Percentiles rank a stretch among this genome's conserved stretches.
Conservation (phyloP, 2,113 vertebrate genomes). For the Heliornis fulica region DNA sequence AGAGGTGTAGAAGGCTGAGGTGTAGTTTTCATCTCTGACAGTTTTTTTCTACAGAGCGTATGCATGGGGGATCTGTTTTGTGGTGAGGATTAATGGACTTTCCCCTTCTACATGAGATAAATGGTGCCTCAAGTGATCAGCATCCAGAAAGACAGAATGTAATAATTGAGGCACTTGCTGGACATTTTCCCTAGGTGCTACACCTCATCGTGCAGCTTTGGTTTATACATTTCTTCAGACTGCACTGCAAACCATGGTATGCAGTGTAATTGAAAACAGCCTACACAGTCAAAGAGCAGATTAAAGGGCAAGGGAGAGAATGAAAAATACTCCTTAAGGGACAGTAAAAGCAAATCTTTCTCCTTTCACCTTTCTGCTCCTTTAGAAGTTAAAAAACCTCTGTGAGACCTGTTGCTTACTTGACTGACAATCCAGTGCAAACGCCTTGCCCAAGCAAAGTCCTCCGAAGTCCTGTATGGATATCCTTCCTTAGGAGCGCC, state of each 20-base stretch:
- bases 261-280: background rate
- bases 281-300: background rate
- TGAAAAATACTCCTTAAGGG: background rate
- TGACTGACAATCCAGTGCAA: background rate
- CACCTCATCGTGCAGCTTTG: background rate
- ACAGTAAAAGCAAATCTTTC: background rate
- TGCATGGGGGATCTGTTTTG: background rate
- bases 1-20: background rate
- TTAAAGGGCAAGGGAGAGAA: background rate
- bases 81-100: background rate
- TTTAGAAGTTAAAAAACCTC: background rate
- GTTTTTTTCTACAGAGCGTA: background rate
- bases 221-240: background rate
- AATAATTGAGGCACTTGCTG: background rate
- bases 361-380: background rate
- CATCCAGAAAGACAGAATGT: background rate
- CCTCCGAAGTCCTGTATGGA: background rate
- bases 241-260: background rate
- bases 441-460: background rate
- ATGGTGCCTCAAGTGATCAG: background rate
- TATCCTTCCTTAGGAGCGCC: background rate
- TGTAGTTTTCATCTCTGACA: background rate
- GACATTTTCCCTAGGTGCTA: background rate
- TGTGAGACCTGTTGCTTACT: background rate
- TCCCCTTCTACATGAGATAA: background rate